These are phyloP conservation scores for Champsocephalus esox DNA, from an alignment of 2,797 vertebrate genomes.

Conservation along the genomic window DNA sequence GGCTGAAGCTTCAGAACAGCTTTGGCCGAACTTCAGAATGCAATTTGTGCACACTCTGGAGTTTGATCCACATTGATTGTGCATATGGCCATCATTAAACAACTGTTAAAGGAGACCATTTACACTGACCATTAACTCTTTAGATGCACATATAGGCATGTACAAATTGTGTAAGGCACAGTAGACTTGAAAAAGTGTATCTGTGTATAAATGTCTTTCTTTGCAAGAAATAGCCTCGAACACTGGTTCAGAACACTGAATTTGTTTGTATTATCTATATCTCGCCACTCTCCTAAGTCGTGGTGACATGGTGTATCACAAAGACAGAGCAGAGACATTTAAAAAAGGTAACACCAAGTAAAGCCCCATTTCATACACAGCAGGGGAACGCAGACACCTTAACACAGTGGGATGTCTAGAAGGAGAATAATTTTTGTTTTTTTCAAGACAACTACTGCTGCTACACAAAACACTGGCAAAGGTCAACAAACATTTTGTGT, in stretches of 20 bases:
- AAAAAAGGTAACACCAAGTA: slow-evolving; percentile 22
- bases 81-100: neutral
- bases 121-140: neutral
- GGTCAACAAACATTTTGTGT: slow-evolving; percentile 55
- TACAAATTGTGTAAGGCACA: neutral
- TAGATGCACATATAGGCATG: neutral
- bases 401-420: slow-evolving; percentile 16
- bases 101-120: neutral
- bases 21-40: neutral
- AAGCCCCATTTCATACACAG: slow-evolving; percentile 40
- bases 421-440: slow-evolving; percentile 22
- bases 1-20: neutral
- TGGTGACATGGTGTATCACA: neutral
- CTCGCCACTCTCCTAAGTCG: neutral
- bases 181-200: neutral
- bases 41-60: neutral
- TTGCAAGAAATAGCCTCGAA: neutral
- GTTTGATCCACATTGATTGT: neutral
- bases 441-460: slow-evolving; percentile 37
- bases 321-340: slow-evolving; percentile 13
- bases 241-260: slow-evolving; percentile 1
- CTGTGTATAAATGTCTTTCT: neutral
- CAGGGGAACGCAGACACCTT: slow-evolving; percentile 35
- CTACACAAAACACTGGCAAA: slow-evolving; percentile 43
- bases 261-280: neutral